Evolutionary conservation across 2,797 vertebrate species (phyloP).

Genomic region (Graptemys geographica): DNA sequence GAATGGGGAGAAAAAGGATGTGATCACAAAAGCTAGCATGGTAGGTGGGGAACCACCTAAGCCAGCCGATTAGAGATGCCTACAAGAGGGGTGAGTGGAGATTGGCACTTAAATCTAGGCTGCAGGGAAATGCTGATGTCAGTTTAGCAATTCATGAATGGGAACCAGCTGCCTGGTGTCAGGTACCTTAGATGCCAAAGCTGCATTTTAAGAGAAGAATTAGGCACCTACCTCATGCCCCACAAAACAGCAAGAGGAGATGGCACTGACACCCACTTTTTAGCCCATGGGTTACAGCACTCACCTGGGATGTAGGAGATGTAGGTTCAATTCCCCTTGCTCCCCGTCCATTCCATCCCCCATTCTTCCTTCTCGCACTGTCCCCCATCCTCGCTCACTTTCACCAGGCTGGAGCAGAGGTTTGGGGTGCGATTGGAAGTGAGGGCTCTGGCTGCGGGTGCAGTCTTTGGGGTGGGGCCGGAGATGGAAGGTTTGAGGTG

Average conservation of each 20-base stretch:
- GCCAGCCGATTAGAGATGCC: neutral
- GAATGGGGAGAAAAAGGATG: neutral
- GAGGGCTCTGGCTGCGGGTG: too few relatives aligned
- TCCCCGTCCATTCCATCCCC: too few relatives aligned
- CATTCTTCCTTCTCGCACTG: too few relatives aligned
- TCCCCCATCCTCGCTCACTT: too few relatives aligned
- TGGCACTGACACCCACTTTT: rapidly evolving
- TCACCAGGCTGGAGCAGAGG: too few relatives aligned
- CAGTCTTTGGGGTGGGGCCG: too few relatives aligned
- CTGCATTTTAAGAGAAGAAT: neutral
- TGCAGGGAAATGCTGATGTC: neutral
- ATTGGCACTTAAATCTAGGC: neutral
- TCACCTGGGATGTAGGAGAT: neutral
- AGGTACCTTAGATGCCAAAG: neutral
- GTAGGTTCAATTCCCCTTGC: neutral
- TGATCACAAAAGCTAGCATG: neutral
- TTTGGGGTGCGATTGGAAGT: too few relatives aligned
- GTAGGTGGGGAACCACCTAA: neutral
- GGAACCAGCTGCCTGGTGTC: neutral
- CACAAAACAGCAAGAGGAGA: neutral
- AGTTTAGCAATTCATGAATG: neutral
- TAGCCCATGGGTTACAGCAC: neutral
- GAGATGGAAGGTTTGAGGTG: too few relatives aligned
- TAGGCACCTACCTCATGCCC: neutral
- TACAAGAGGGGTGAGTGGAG: neutral